Evolutionary conservation across 2,888 invertebrate genomes (phyloP).

Genomic region (Tachina lurida): DNA sequence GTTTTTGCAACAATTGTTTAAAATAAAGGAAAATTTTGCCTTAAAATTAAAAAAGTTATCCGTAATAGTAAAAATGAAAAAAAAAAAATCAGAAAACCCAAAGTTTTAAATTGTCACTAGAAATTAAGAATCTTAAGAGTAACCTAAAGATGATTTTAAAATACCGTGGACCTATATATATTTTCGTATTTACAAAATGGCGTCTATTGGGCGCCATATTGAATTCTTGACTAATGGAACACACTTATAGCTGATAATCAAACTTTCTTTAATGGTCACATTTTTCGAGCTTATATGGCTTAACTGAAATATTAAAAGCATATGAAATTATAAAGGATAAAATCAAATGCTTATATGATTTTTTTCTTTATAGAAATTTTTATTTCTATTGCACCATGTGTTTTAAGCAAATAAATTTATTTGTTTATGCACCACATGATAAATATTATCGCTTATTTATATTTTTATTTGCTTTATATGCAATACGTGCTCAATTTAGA

Average conservation of each 20-base stretch:
- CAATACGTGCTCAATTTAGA: constrained; percentile 4
- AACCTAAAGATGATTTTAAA: too few species aligned
- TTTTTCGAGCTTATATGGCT: too few species aligned
- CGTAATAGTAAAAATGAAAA: background rate
- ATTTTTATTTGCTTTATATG: background rate
- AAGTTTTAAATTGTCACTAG: too few species aligned
- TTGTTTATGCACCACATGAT: background rate
- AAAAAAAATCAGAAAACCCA: too few species aligned
- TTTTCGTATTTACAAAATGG: too few species aligned
- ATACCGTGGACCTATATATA: too few species aligned
- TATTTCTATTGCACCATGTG: background rate
- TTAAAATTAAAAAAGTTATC: background rate
- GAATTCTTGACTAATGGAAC: too few species aligned
- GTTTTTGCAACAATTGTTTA: background rate
- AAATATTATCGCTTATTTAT: background rate
- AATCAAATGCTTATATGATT: background rate
- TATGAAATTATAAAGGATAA: background rate
- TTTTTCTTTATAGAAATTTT: background rate
- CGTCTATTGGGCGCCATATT: too few species aligned
- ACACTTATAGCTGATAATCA: too few species aligned
- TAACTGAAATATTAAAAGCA: background rate
- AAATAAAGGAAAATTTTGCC: too few species aligned
- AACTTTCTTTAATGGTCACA: too few species aligned
- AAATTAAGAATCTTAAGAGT: too few species aligned
- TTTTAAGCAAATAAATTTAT: constrained; percentile 17